Evolutionary conservation across 1,140 invertebrate genomes (phyloP).

Genomic region (Steinernema khuongi): DNA sequence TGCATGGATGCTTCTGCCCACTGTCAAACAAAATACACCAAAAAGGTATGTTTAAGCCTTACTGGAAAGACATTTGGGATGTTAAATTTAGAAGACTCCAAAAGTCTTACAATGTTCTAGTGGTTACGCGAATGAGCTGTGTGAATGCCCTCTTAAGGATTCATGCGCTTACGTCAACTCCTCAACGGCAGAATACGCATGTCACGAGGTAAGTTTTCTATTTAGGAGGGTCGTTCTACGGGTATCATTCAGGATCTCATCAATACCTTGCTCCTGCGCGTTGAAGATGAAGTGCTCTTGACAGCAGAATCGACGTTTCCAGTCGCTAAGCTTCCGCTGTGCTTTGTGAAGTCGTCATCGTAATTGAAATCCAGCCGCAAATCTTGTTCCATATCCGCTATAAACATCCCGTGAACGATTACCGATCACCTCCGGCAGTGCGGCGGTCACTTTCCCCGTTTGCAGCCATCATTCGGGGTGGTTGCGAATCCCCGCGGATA

Average conservation of each 20-base stretch:
- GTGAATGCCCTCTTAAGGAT: neutral
- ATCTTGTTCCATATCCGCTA: conserved; percentile 11
- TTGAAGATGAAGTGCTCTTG: neutral
- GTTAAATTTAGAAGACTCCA: neutral
- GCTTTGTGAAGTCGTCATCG: neutral
- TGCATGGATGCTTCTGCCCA: neutral
- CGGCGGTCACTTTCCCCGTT: neutral
- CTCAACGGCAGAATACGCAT: neutral
- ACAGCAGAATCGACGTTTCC: neutral
- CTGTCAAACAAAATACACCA: neutral
- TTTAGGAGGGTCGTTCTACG: neutral
- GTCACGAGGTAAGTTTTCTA: neutral
- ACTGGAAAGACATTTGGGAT: neutral
- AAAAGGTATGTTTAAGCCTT: neutral
- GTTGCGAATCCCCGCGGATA: neutral
- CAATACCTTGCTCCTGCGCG: neutral
- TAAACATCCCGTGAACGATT: conserved; percentile 11
- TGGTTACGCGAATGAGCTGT: neutral
- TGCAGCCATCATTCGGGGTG: too few relatives aligned
- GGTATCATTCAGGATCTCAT: neutral
- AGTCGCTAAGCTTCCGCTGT: neutral
- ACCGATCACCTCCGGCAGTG: conserved; percentile 1
- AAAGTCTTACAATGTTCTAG: neutral
- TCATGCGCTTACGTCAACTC: neutral
- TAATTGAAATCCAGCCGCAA: neutral